Conservation (phyloP, 2,113 vertebrate species). For the Poicephalus gulielmi region DNA sequence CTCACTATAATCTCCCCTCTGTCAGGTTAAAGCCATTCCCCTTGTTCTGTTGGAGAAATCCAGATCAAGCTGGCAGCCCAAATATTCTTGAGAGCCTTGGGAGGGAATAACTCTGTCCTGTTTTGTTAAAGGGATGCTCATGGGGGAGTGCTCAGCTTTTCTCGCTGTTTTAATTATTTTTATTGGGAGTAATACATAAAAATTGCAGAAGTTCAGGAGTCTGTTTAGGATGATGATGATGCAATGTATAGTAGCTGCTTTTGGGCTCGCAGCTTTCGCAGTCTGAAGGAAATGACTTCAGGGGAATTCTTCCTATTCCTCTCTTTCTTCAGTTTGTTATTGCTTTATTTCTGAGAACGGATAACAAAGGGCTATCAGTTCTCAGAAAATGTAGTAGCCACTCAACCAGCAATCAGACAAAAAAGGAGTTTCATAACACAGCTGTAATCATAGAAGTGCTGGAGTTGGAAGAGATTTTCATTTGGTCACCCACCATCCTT, state of each 20-base stretch:
- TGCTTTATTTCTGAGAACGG: neutral
- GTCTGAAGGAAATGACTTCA: neutral
- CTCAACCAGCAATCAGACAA: neutral
- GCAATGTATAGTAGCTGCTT: neutral
- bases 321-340: neutral
- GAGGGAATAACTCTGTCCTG: neutral
- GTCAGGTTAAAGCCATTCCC: neutral
- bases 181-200: neutral
- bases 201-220: neutral
- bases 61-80: neutral
- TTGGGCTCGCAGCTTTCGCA: neutral
- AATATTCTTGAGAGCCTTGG: neutral
- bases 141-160: neutral
- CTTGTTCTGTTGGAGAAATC: rapidly evolving
- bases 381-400: neutral
- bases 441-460: neutral
- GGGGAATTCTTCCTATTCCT: neutral
- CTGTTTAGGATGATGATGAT: neutral
- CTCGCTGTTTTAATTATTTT: neutral
- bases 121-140: neutral
- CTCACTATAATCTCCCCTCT: neutral
- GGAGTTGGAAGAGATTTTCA: neutral
- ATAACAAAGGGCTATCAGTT: neutral
- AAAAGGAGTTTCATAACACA: neutral
- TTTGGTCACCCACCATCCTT: neutral